Evolutionary conservation across 2,113 vertebrate genomes (phyloP), one percentile per base, ranked within the genome.

Genomic region (Tenrec ecaudatus): DNA sequence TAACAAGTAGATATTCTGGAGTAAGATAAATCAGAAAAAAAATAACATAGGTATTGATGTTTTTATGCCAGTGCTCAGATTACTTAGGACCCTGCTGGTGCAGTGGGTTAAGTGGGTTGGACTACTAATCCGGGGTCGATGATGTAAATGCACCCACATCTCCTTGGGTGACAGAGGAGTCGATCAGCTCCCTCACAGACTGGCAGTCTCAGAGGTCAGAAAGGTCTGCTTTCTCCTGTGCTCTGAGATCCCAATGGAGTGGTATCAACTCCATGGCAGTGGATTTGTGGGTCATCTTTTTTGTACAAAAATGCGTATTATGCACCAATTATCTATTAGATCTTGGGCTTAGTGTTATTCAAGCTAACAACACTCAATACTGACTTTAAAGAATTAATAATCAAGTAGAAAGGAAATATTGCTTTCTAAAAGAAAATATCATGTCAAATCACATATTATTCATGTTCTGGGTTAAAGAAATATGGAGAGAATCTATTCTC

Each of bases 361-460:
- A 33, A 53, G 58, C 22, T 3, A 79, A 27, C 9, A 58, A 62
- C 23, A 88, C 3, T 10, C 12, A 75, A 23, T 40, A 29, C 1
- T 77, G 47, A 15, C 10, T 92, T 83, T 89, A 36, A 77, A 47
- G 4, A 86, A 60, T 36, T 60, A 81, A 73, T 16, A 36, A 1
- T 53, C 8, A 53, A 78, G 29, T 20, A 78, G 64, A 77, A 95
- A 92, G 14, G 91, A 81, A 96, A 31, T 2, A 43, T 66, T 77
- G 20, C 73, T 36, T 64, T 20, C 1, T 73, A 82, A 53, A 88
- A 86, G n/a, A 88, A 90, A 38, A 27, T 15, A 60, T 88, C 0
- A 66, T 75, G 91, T 82, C 64, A 85, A 90, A 47, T 86, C 38
- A 92, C 4, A 2, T 81, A 33, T 86, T 93, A 38, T 77, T 86